A percentile compares a stretch with the other conserved stretches of the same genome.
Evolutionary conservation across 2,888 invertebrate species (phyloP).

Genomic region (Plebejus argus): DNA sequence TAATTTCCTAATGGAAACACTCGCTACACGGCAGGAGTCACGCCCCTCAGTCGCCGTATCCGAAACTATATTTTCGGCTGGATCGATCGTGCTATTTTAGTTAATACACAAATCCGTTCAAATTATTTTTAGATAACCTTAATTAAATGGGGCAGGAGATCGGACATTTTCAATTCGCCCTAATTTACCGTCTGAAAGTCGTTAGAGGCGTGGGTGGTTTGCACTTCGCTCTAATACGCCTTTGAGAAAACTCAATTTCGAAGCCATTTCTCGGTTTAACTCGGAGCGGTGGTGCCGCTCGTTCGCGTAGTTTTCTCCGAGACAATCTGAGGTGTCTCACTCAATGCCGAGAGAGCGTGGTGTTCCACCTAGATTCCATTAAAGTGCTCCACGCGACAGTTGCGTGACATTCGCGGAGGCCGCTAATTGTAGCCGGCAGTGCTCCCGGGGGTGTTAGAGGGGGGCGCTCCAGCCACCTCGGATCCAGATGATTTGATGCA

Average conservation of each 20-base stretch:
- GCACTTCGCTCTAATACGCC: background rate
- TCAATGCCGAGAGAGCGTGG: conserved; percentile 13
- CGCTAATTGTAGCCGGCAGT: conserved; percentile 63
- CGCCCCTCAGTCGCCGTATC: background rate
- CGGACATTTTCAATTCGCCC: conserved; percentile 2
- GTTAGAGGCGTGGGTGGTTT: conserved; percentile 25
- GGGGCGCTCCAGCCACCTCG: conserved; percentile 55
- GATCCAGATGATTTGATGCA: conserved; percentile 66
- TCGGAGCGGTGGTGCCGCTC: background rate
- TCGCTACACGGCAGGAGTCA: background rate
- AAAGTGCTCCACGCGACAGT: conserved; percentile 43
- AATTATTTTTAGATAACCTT: conserved; percentile 12
- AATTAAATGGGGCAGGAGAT: conserved; percentile 22
- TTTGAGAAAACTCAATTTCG: conserved; percentile 11
- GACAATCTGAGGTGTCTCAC: conserved; percentile 6
- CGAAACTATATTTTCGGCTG: background rate
- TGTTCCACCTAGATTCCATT: conserved; percentile 19
- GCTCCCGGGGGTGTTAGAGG: conserved; percentile 55
- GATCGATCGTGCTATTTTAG: background rate
- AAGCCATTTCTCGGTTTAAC: background rate
- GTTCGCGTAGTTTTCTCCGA: background rate
- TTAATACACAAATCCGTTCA: conserved; percentile 1
- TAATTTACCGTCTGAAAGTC: conserved; percentile 19
- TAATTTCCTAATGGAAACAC: too few species aligned
- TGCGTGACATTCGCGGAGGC: conserved; percentile 70